A percentile compares a stretch with the other conserved stretches of the same genome.
These are phyloP conservation scores for Setipinna tenuifilis DNA, from an alignment of 2,797 vertebrate genomes.

Conservation along the genomic window DNA sequence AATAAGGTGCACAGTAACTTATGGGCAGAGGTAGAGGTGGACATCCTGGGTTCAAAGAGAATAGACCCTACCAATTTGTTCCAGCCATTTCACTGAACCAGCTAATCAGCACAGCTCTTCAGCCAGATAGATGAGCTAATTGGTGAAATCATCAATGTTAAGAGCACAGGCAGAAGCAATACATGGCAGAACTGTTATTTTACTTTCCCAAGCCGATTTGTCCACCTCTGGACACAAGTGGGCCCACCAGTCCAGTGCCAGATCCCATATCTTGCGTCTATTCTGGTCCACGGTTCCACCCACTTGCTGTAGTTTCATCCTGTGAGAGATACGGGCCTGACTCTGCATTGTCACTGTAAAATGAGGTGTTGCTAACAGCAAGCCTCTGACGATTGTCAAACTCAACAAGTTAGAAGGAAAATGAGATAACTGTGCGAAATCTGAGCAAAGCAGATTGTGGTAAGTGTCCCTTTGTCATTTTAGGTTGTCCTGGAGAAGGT, in stretches of 20 bases:
- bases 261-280: constrained; percentile 15
- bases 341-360: not conserved
- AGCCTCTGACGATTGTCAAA: not conserved
- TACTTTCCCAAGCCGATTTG: too few species aligned
- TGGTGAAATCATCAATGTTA: too few species aligned
- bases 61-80: too few species aligned
- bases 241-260: not conserved
- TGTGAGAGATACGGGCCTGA: not conserved
- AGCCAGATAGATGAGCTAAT: too few species aligned
- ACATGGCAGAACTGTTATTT: too few species aligned
- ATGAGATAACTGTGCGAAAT: not conserved
- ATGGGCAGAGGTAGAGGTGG: too few species aligned
- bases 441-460: too few species aligned
- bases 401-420: not conserved
- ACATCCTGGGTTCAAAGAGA: too few species aligned
- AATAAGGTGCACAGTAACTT: too few species aligned
- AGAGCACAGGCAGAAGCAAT: too few species aligned
- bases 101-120: too few species aligned
- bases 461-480: constrained; percentile 24
- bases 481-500: constrained; percentile 87
- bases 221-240: not conserved
- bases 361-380: not conserved
- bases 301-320: not conserved
- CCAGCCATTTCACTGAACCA: too few species aligned
- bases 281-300: not conserved